Base-by-base conservation (phyloP, 1,140 invertebrate genomes). In the Musca domestica region DNA sequence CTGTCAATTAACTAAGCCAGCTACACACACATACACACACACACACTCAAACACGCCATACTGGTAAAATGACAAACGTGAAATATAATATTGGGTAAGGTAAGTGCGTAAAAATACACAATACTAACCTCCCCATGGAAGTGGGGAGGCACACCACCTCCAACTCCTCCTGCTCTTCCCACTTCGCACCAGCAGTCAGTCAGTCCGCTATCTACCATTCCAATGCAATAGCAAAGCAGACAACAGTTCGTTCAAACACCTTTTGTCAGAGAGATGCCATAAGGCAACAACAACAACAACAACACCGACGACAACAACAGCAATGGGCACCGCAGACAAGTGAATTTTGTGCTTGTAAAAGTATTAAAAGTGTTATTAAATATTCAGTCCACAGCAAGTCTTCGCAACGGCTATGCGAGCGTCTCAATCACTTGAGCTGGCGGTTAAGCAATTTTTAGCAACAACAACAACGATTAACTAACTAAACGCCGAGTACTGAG, bases 81-180 rank as follows among this genome's bases (percentile, higher is more conserved):
- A 41, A 41, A 41, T 41, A 41, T 41, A 58, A 27, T 61, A 61
- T 61, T 61, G 56, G 56, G 56, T 61, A 61, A 61, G 56, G 56
- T 61, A 61, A 61, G 56, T 61, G 56, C 56, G 56, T 61, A 61
- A 61, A 61, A 61, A 30, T 61, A 61, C 56, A 61, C 56, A 61
- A 61, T 41, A 61, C 19, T 58, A 5, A 51, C 48, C 20, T 51
- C 7, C 15, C 20, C 48, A 22, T 20, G 9, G 20, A 51, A 51
- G 6, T 51, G 48, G 6, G 20, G 17, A 51, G 17, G 20, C 17
- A 19, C 48, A 51, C 6, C 48, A 4, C 17, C 20, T 41, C 10
- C 34, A 41, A 5, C 34, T 41, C 34, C 34, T 2, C 10, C 10
- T 41, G 34, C 34, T 41, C 27, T 30, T 30, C 9, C 27, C 3